Evolutionary conservation across 1,140 invertebrate genomes (phyloP).

Genomic region (Popillia japonica): DNA sequence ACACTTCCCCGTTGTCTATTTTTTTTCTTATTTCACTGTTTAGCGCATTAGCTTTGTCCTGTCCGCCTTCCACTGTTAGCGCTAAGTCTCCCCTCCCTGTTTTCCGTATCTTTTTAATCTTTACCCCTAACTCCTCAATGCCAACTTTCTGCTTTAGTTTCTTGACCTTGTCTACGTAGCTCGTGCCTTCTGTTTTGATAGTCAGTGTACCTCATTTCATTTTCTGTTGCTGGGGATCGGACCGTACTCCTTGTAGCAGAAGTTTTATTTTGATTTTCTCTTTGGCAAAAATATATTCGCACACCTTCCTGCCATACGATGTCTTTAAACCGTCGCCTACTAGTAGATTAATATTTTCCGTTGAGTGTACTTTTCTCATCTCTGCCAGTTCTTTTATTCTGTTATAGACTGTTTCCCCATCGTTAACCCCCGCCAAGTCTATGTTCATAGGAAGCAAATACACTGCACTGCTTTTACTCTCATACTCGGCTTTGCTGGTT

Average conservation of each 20-base stretch:
- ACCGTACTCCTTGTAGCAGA: too few species aligned
- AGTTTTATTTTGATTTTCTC: background rate
- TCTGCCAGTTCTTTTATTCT: background rate
- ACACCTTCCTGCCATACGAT: background rate
- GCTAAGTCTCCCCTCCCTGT: background rate
- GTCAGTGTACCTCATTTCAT: too few species aligned
- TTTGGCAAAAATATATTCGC: background rate
- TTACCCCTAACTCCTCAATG: too few species aligned
- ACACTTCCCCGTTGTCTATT: background rate
- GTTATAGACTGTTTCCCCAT: background rate
- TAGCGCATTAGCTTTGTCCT: background rate
- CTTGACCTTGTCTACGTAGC: background rate
- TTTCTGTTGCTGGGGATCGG: background rate
- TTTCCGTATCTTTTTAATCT: background rate
- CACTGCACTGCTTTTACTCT: background rate
- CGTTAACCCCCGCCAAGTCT: background rate
- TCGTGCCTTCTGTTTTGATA: background rate
- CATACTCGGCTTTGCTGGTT: background rate
- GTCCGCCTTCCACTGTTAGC: background rate
- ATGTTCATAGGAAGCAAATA: background rate
- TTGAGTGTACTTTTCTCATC: background rate
- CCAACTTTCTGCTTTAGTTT: constrained; percentile 3
- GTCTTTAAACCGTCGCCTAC: background rate
- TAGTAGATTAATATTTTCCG: background rate
- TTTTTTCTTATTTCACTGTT: background rate